Conservation (phyloP, 2,113 vertebrate genomes). For the Shinisaurus crocodilurus region DNA sequence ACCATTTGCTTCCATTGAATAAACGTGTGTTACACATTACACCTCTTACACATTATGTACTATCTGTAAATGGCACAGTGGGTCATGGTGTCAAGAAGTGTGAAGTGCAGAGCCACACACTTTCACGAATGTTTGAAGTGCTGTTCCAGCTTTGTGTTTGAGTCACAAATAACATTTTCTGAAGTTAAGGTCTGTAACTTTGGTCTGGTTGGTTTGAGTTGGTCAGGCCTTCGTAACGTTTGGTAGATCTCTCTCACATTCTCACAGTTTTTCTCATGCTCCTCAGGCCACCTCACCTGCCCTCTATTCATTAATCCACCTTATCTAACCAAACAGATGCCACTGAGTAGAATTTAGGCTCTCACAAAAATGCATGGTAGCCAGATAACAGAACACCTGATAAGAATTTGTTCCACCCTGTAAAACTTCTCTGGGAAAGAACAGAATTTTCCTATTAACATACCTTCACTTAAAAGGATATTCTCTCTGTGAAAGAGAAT, state of each 20-base stretch:
- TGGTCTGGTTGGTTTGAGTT: slow-evolving; percentile 13
- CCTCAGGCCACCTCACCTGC: slow-evolving; percentile 15
- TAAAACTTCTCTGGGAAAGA: neutral
- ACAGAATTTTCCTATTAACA: slow-evolving; percentile 24
- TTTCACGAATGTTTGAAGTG: slow-evolving; percentile 31
- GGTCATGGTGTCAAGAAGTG: neutral
- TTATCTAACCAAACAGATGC: slow-evolving; percentile 9
- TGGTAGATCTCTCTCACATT: neutral
- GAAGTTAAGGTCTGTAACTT: neutral
- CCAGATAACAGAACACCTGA: neutral
- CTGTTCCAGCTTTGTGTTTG: slow-evolving; percentile 16
- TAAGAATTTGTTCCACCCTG: neutral
- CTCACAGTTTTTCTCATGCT: neutral
- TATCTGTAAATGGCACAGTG: neutral
- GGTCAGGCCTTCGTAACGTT: neutral
- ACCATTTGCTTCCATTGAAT: neutral
- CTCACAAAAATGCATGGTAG: neutral
- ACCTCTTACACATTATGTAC: neutral
- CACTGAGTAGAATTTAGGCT: neutral
- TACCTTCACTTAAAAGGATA: neutral
- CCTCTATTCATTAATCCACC: neutral
- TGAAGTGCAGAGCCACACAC: neutral
- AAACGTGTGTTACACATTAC: neutral
- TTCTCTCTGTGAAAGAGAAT: neutral
- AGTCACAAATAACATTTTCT: neutral